Evolutionary conservation across 30 jellyfish, hydroid and myxozoan genomes (phyloP).

Genomic region (Cassiopea xamachana): DNA sequence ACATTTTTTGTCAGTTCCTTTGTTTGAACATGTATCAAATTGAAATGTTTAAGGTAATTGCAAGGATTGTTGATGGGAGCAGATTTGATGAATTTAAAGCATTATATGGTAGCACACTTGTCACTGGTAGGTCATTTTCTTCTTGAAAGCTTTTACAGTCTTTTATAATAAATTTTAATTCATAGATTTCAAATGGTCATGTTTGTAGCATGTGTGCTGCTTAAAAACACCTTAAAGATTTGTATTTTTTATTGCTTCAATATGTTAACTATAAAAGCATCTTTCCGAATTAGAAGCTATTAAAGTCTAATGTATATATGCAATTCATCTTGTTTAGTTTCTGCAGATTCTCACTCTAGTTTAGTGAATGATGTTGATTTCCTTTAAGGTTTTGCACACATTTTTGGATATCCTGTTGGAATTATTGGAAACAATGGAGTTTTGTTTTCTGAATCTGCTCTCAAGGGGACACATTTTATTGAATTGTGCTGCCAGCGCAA

Average conservation of each 20-base stretch:
- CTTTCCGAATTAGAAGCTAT: no score
- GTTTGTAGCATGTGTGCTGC: no score
- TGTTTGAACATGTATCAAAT: no score
- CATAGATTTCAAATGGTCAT: no score
- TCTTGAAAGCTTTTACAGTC: neutral
- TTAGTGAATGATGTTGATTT: neutral
- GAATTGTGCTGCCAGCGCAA: constrained; percentile 96
- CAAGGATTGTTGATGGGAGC: constrained; percentile 94
- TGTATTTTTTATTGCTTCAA: no score
- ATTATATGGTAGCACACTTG: constrained; percentile 85
- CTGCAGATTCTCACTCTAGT: no score
- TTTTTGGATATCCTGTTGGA: constrained; percentile 96
- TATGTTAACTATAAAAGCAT: no score
- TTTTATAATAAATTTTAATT: no score
- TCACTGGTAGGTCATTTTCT: constrained; percentile 69
- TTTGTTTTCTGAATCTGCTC: constrained; percentile 92
- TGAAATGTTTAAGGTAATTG: constrained; percentile 89
- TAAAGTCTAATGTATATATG: no score
- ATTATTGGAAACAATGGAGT: constrained; percentile 96
- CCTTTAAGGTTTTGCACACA: constrained; percentile 83
- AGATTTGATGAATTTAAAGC: constrained; percentile 95
- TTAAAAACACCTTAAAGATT: no score
- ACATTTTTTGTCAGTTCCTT: no score
- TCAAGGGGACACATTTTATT: constrained; percentile 94
- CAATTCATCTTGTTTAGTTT: no score